These are phyloP conservation scores for Callipepla californica DNA, from an alignment of 2,113 vertebrate genomes.

Conservation along the genomic window DNA sequence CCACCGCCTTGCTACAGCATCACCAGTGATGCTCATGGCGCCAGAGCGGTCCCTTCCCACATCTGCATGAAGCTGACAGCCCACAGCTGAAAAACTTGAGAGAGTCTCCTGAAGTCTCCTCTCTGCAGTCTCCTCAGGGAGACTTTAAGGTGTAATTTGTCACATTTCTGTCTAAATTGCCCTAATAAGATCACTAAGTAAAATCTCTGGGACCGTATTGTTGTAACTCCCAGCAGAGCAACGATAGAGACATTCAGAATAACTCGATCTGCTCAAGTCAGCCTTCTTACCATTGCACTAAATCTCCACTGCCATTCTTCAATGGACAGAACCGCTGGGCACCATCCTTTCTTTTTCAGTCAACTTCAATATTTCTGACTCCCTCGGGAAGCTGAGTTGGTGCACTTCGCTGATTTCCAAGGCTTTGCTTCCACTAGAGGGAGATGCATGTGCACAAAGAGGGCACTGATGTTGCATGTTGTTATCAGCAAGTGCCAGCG, in stretches of 20 bases:
- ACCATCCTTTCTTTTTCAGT: background rate
- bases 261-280: background rate
- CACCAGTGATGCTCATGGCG: too few species aligned
- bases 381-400: background rate
- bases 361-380: background rate
- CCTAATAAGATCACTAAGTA: background rate
- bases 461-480: background rate
- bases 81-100: background rate
- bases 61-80: accelerated
- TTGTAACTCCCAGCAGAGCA: background rate
- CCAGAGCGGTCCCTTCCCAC: accelerated
- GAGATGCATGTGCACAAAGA: background rate
- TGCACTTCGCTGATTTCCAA: background rate
- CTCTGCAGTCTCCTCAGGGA: background rate
- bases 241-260: background rate
- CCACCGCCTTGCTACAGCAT: too few species aligned
- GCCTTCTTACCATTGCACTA: background rate
- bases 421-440: constrained; percentile 25
- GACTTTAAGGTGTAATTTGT: background rate
- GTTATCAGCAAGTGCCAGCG: accelerated
- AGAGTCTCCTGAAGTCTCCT: too few species aligned
- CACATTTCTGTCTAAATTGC: background rate
- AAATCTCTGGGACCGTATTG: accelerated
- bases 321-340: background rate
- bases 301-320: background rate